These are phyloP conservation scores for Nicator chloris DNA, from an alignment of 2,113 vertebrate genomes.

Conservation along the genomic window DNA sequence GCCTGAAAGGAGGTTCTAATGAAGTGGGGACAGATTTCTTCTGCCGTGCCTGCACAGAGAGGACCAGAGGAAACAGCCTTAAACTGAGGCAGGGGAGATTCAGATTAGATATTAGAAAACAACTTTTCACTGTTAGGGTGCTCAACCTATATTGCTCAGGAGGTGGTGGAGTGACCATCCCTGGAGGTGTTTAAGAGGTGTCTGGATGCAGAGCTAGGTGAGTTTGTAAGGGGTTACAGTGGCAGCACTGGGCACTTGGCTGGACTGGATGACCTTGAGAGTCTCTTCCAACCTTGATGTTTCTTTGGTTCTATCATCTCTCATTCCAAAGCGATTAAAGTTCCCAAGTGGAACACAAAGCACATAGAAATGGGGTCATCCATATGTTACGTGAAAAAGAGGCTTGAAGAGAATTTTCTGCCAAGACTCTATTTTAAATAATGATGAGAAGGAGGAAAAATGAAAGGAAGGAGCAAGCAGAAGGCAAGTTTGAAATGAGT, in stretches of 20 bases:
- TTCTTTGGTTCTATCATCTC: not conserved
- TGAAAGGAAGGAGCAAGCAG: not conserved
- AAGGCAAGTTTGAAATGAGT: not conserved
- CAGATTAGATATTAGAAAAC: not conserved
- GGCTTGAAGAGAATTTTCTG: not conserved
- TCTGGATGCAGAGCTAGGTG: not conserved
- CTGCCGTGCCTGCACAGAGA: not conserved
- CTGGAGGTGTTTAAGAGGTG: not conserved
- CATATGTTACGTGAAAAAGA: not conserved
- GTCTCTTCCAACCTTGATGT: not conserved
- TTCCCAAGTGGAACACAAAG: not conserved
- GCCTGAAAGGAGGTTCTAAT: not conserved
- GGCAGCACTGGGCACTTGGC: fast-evolving
- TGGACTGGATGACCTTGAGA: not conserved
- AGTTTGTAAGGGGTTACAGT: not conserved
- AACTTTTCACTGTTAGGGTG: not conserved
- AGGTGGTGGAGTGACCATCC: not conserved
- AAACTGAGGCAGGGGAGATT: not conserved
- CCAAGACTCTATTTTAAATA: not conserved
- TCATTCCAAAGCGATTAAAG: not conserved
- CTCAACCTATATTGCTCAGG: not conserved
- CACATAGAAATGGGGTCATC: not conserved
- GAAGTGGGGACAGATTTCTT: not conserved
- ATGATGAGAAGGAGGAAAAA: not conserved
- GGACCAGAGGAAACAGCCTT: not conserved